Evolutionary conservation across 2,797 vertebrate species (phyloP).

Genomic region (Myiotriccus ornatus): DNA sequence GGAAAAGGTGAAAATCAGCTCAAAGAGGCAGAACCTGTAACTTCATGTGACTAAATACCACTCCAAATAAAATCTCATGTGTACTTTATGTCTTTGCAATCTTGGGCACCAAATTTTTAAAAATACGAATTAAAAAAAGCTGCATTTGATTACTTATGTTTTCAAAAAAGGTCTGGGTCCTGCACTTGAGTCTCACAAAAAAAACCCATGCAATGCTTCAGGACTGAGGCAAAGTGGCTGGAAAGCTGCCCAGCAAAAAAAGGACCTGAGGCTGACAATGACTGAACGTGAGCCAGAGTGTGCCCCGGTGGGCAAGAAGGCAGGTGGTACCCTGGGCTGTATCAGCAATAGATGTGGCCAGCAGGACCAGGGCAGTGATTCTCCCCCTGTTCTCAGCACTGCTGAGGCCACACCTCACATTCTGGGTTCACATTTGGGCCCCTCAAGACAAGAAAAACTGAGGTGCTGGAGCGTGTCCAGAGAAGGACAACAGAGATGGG

Average conservation of each 20-base stretch:
- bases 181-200: not conserved
- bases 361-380: not conserved
- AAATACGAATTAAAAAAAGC: not conserved
- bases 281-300: not conserved
- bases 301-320: not conserved
- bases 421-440: not conserved
- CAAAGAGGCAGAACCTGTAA: not conserved
- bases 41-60: not conserved
- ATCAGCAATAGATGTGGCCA: not conserved
- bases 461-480: not conserved
- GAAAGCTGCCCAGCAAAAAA: not conserved
- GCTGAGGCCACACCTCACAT: not conserved
- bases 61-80: not conserved
- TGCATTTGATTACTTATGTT: not conserved
- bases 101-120: not conserved
- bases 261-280: not conserved
- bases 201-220: not conserved
- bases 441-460: not conserved
- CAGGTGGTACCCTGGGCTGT: not conserved
- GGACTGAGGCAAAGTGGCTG: not conserved
- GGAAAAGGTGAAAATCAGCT: not conserved
- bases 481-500: not conserved
- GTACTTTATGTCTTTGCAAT: not conserved
- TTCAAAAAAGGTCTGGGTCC: not conserved
- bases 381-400: too few relatives aligned